These are phyloP conservation scores for Cryptotermes secundus DNA, from an alignment of 1,140 invertebrate species.

Conservation along the genomic window DNA sequence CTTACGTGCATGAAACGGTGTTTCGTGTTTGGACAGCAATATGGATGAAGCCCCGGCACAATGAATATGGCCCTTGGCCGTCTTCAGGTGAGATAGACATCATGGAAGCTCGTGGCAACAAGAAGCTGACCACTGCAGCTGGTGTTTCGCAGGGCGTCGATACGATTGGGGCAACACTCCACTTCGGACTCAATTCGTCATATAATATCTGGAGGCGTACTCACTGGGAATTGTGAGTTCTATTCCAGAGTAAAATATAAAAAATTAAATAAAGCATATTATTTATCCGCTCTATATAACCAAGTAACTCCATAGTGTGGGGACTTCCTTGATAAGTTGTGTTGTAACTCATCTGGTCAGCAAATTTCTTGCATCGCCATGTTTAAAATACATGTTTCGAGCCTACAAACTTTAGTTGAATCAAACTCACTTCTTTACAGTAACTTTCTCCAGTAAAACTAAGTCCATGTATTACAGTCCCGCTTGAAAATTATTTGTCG, in stretches of 20 bases:
- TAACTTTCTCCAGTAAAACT: too few species aligned
- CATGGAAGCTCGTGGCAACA: conserved; percentile 60
- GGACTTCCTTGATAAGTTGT: too few species aligned
- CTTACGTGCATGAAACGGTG: background rate
- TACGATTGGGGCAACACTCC: conserved; percentile 58
- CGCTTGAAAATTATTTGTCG: too few species aligned
- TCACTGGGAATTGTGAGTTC: conserved; percentile 25
- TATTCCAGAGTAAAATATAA: background rate
- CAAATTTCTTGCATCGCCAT: too few species aligned
- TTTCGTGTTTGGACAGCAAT: conserved; percentile 48
- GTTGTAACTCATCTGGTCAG: too few species aligned
- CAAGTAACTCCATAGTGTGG: too few species aligned
- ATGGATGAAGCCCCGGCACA: conserved; percentile 60
- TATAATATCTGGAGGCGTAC: conserved; percentile 51
- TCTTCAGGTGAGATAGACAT: conserved; percentile 58
- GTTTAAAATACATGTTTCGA: too few species aligned
- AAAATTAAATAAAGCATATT: background rate
- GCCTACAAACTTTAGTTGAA: too few species aligned
- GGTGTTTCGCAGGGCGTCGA: conserved; percentile 59
- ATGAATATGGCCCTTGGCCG: conserved; percentile 58
- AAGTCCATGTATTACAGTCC: too few species aligned
- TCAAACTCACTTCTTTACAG: too few species aligned
- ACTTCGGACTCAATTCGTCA: conserved; percentile 60
- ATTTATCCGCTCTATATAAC: background rate
- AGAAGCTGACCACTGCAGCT: conserved; percentile 48